Evolutionary conservation across 2,113 vertebrate species (phyloP).

Genomic region (Mus pahari): DNA sequence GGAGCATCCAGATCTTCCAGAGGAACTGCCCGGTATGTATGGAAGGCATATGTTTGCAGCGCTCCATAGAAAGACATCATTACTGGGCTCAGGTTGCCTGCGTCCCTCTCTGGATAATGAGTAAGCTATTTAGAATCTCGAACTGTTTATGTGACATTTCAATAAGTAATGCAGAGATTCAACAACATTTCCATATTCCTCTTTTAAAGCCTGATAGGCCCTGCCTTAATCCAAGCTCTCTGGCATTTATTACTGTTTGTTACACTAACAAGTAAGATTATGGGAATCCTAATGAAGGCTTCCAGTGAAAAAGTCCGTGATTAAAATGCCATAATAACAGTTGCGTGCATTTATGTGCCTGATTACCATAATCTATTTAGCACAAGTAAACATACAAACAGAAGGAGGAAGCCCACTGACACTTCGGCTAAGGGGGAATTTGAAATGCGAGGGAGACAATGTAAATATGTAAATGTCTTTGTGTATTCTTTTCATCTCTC

Average conservation of each 20-base stretch:
- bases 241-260: slow-evolving; percentile 94
- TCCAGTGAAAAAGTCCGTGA: slow-evolving; percentile 91
- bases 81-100: slow-evolving; percentile 80
- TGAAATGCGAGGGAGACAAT: slow-evolving; percentile 88
- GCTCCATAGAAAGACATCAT: slow-evolving; percentile 80
- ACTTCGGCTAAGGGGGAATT: slow-evolving; percentile 88
- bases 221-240: slow-evolving; percentile 91
- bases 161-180: slow-evolving; percentile 91
- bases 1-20: neutral
- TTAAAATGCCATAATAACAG: slow-evolving; percentile 94
- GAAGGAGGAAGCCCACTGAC: slow-evolving; percentile 88
- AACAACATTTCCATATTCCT: slow-evolving; percentile 90
- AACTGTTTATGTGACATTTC: slow-evolving; percentile 92
- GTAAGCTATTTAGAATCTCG: slow-evolving; percentile 86
- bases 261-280: slow-evolving; percentile 95
- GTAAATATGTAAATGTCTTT: slow-evolving; percentile 91
- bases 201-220: slow-evolving; percentile 89
- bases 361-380: slow-evolving; percentile 98
- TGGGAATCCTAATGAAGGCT: slow-evolving; percentile 97
- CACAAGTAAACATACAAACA: slow-evolving; percentile 94
- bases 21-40: slow-evolving; percentile 59
- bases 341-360: slow-evolving; percentile 92
- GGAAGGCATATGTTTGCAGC: slow-evolving; percentile 71
- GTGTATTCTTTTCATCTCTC: slow-evolving; percentile 89
- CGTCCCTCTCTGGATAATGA: slow-evolving; percentile 84